Conservation (phyloP, 2,888 invertebrate species). For the Fragum fragum region DNA sequence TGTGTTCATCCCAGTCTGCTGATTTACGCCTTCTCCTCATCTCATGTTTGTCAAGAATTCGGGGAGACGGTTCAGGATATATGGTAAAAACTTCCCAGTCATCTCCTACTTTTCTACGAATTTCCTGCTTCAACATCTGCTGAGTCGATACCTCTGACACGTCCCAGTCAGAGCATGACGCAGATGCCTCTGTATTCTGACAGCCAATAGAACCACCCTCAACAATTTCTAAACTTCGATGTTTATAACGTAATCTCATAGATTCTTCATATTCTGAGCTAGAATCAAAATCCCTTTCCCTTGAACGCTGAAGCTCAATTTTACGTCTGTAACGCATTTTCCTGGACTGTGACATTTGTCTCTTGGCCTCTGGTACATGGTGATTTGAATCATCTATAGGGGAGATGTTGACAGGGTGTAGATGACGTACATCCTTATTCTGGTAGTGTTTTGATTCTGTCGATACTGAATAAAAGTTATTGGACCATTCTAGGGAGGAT, state of each 20-base stretch:
- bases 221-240: conserved; percentile 19
- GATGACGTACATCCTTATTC: conserved; percentile 1
- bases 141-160: conserved; percentile 50
- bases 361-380: conserved; percentile 41
- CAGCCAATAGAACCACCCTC: conserved; percentile 33
- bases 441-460: neutral
- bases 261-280: conserved; percentile 61
- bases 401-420: conserved; percentile 63
- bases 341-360: conserved; percentile 27
- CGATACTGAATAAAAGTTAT: conserved; percentile 46
- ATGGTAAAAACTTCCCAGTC: conserved; percentile 67
- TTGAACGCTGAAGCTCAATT: conserved; percentile 43
- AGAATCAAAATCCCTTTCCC: conserved; percentile 51
- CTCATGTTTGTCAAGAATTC: conserved; percentile 46
- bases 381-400: conserved; percentile 63
- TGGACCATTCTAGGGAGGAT: conserved; percentile 59
- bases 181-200: conserved; percentile 36
- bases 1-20: conserved; percentile 55
- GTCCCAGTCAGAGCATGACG: conserved; percentile 64
- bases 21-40: conserved; percentile 55
- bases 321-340: conserved; percentile 45
- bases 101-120: conserved; percentile 46
- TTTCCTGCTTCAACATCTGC: conserved; percentile 51
- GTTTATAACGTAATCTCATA: conserved; percentile 25
- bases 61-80: conserved; percentile 61